A percentile compares a stretch with the other conserved stretches of the same genome.
Evolutionary conservation across 1,140 invertebrate genomes (phyloP).

Genomic region (Eubasilissa regina): DNA sequence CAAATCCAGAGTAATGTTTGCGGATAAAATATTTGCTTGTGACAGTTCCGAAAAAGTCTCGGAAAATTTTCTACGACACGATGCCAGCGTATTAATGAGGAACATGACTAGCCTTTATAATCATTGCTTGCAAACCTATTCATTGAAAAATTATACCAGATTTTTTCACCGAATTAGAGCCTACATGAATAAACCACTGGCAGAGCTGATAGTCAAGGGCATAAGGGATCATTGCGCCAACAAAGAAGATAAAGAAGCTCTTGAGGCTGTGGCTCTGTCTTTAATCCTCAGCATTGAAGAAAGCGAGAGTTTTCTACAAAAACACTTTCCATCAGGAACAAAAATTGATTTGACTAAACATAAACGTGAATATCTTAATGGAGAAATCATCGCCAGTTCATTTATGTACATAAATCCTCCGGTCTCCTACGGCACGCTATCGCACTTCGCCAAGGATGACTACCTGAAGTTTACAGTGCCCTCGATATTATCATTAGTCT

Average conservation of each 20-base stretch:
- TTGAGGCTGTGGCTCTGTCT: conserved; percentile 15
- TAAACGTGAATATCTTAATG: conserved; percentile 33
- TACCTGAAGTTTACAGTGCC: conserved; percentile 53
- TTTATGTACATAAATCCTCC: conserved; percentile 50
- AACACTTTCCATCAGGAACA: conserved; percentile 32
- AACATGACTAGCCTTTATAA: conserved; percentile 29
- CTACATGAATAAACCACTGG: conserved; percentile 49
- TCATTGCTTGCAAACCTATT: not conserved
- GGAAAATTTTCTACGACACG: conserved; percentile 39
- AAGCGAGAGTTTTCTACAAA: conserved; percentile 33
- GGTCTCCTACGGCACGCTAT: conserved; percentile 32
- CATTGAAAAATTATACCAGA: conserved; percentile 16
- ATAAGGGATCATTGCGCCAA: conserved; percentile 19
- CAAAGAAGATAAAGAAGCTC: conserved; percentile 13
- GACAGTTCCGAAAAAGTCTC: not conserved
- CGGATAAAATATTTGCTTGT: conserved; percentile 39
- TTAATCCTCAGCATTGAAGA: conserved; percentile 36
- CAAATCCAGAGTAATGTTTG: conserved; percentile 48
- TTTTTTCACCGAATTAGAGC: conserved; percentile 37
- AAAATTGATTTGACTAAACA: conserved; percentile 39
- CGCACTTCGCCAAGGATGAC: conserved; percentile 45
- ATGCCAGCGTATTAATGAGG: conserved; percentile 29
- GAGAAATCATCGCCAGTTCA: conserved; percentile 23
- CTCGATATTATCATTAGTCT: conserved; percentile 41
- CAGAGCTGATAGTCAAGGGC: not conserved